These are phyloP conservation scores for Xyrichtys novacula DNA, from an alignment of 2,797 vertebrate species.

Conservation along the genomic window DNA sequence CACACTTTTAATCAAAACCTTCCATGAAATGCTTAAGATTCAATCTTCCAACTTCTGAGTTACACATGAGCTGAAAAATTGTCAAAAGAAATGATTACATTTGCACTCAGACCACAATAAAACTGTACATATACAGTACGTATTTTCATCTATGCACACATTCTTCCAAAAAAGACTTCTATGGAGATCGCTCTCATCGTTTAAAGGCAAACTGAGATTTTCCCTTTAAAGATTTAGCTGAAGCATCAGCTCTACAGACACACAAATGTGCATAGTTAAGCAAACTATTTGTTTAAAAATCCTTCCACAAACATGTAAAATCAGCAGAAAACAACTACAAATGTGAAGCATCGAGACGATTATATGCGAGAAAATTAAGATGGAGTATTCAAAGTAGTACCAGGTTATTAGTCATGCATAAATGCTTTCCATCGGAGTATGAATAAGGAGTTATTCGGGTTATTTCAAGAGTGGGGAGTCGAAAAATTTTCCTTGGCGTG, in stretches of 20 bases:
- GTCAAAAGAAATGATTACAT: slow-evolving; percentile 33
- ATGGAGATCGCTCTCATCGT: neutral
- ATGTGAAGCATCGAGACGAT: slow-evolving; percentile 45
- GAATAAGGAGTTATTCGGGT: slow-evolving; percentile 18
- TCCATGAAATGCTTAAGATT: slow-evolving; percentile 63
- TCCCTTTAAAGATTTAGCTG: slow-evolving; percentile 14
- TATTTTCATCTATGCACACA: slow-evolving; percentile 32
- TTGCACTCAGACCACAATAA: slow-evolving; percentile 17
- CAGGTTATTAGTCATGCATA: slow-evolving; percentile 13
- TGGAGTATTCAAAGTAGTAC: slow-evolving; percentile 26
- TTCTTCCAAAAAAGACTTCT: slow-evolving; percentile 14
- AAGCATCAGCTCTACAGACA: slow-evolving; percentile 26
- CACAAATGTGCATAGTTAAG: slow-evolving; percentile 33
- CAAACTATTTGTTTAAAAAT: slow-evolving; percentile 29
- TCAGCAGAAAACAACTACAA: slow-evolving; percentile 54
- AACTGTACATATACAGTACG: slow-evolving; percentile 34
- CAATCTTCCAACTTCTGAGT: slow-evolving; percentile 75
- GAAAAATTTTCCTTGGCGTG: slow-evolving; percentile 93
- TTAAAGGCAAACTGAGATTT: slow-evolving; percentile 26
- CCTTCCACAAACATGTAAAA: slow-evolving; percentile 56
- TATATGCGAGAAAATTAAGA: slow-evolving; percentile 24
- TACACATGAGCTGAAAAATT: slow-evolving; percentile 79
- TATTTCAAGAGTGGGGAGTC: slow-evolving; percentile 93
- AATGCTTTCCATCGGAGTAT: slow-evolving; percentile 39
- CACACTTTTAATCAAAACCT: slow-evolving; percentile 21